Base-by-base conservation (phyloP, 2,797 vertebrate species). In the Synaphobranchus kaupii region DNA sequence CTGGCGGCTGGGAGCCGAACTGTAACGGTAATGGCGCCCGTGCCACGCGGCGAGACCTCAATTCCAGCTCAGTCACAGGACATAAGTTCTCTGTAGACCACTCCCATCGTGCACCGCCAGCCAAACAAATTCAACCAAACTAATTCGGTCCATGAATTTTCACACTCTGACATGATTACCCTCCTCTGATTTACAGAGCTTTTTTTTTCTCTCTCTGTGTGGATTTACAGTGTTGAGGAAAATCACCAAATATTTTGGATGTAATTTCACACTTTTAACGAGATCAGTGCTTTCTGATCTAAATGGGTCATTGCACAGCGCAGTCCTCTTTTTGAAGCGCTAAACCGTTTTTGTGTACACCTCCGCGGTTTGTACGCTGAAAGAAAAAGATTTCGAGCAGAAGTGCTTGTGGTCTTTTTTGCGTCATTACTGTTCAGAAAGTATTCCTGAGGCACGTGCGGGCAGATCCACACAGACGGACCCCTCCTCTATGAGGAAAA, bases 201-300 rank as follows among this genome's bases (percentile, higher is more conserved):
- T 48, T 80, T 25, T 20, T 25, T 13, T 8, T n/a, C 12, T 39
- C n/a, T 12, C 10, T 39, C 60, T 58, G 10, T 7, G 13, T 28
- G 48, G 31, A 54, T 28, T 83, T 56, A 48, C 81, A 13, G 12
- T 1, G 50, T 31, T 83, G 6, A 25, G 76, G 44, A 83, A 83
- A 22, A n/a, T 31, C 80, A 1, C 81, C 81, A 83, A 28, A 83
- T 52, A 15, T 83, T 54, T 54, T 10, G 48, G 15, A 54, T 31
- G 81, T 54, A 54, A 52, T 83, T 83, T 83, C 81, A 83, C 31
- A 56, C 48, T 52, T 52, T 48, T 83, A 83, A 83, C 15, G 44
- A 22, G 81, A 52, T 83, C 2, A 56, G 13, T 56, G 48, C n/a
- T 54, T 83, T 83, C 81, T 54, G 81, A 48, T 50, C 28, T 83